phyloP scores from a whole-genome alignment of 2,113 vertebrate genomes.

The Labeo catla region DNA sequence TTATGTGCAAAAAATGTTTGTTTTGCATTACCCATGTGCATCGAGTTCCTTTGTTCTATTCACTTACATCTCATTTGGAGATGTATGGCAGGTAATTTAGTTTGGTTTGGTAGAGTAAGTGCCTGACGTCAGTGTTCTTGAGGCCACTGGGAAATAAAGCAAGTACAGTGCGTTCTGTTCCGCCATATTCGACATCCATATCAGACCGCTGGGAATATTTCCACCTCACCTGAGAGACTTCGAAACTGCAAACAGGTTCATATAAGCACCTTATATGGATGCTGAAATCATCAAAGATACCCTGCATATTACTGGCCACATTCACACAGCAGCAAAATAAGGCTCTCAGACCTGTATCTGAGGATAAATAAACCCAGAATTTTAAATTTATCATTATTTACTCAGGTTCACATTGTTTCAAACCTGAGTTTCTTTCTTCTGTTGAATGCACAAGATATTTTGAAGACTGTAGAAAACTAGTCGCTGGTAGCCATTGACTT shows the following conservation, averaged over 20 bases:
- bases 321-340: too few species aligned
- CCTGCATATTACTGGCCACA: not conserved
- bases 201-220: conserved; percentile 10
- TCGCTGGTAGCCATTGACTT: too few species aligned
- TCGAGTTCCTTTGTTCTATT: not conserved
- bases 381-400: too few species aligned
- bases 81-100: not conserved
- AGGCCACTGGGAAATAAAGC: conserved; percentile 6
- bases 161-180: conserved; percentile 29
- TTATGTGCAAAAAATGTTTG: not conserved
- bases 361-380: too few species aligned
- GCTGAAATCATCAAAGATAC: not conserved
- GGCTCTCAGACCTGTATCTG: too few species aligned
- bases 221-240: conserved; percentile 11
- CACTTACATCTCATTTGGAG: not conserved
- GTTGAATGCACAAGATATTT: too few species aligned
- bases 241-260: not conserved
- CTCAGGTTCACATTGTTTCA: too few species aligned
- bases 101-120: not conserved
- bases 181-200: conserved; percentile 1
- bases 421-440: too few species aligned
- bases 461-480: too few species aligned
- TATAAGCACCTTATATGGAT: not conserved
- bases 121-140: not conserved
- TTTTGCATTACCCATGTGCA: not conserved